Evolutionary conservation across 2,797 vertebrate genomes (phyloP), one percentile per base, ranked within the genome.

Genomic region (Dendrocincla fuliginosa): DNA sequence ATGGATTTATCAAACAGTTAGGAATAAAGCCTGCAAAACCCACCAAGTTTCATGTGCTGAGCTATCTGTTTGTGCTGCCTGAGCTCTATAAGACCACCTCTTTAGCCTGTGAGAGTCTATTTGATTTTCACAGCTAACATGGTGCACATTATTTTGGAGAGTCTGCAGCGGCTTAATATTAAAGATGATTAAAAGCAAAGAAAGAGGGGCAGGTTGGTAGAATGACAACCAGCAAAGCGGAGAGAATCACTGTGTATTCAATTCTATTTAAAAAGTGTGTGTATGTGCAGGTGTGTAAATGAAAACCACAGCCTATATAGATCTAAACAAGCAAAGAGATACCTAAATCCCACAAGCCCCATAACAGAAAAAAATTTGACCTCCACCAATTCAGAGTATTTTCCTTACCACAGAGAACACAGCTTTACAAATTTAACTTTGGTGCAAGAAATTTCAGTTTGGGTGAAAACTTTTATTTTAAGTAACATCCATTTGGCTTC

Each of bases 31-130:
- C 50, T 65, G n/a, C 35, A 82, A 84, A 83, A 19, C 17, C 1
- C 9, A 86, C 18, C 0, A 0, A 5, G 28, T 44, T 56, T 57
- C 75, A 70, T 0, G 0, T 14, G 35, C 44, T 44, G 33, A 73
- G 41, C 5, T 69, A 44, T 44, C 47, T 67, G 42, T 52, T 44
- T 59, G 50, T 28, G 37, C 35, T 0, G 0, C 16, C 16, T 33
- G n/a, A 16, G 12, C 19, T 68, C 44, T 14, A 2, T 33, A 87
- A 75, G 33, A 81, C 10, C 73, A 77, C 6, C 8, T 65, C 49
- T 79, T 71, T 16, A 47, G 64, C 6, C 37, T 27, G 1, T 7
- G 17, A 53, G 32, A 4, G 11, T 46, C 9, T 20, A 35, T 37
- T 28, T 86, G 23, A 42, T 69, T 92, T 74, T 68, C 64, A 59